Evolutionary conservation across 2,888 invertebrate genomes (phyloP).

Genomic region (Mamestra brassicae): DNA sequence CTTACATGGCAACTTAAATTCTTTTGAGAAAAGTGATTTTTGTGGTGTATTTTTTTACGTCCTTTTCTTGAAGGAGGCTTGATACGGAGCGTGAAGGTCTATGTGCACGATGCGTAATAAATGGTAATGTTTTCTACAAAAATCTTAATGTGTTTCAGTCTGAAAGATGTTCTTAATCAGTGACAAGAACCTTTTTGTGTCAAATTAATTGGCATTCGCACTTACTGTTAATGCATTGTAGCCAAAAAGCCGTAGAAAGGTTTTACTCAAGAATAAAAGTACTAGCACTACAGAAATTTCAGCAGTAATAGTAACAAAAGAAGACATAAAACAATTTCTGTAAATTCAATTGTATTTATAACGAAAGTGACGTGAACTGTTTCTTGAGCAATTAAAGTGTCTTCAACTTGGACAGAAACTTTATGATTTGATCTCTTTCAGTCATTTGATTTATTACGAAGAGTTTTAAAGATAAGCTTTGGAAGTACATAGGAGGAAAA

Average conservation of each 20-base stretch:
- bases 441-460: slow-evolving; percentile 41
- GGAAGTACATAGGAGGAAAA: slow-evolving; percentile 8
- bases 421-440: slow-evolving; percentile 51
- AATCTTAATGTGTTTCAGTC: slow-evolving; percentile 36
- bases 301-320: slow-evolving; percentile 5
- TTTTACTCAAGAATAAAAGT: not conserved
- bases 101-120: slow-evolving; percentile 15
- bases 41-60: slow-evolving; percentile 35
- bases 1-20: slow-evolving; percentile 56
- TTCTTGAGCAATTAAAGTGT: slow-evolving; percentile 57
- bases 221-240: slow-evolving; percentile 4
- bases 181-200: slow-evolving; percentile 13
- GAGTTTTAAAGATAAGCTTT: slow-evolving; percentile 32
- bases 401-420: slow-evolving; percentile 47
- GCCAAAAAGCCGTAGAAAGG: not conserved
- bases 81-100: slow-evolving; percentile 19
- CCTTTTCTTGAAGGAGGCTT: not conserved
- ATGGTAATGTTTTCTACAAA: slow-evolving; percentile 39
- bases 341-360: slow-evolving; percentile 37
- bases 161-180: slow-evolving; percentile 40
- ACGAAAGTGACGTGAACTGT: slow-evolving; percentile 27
- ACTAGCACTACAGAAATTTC: slow-evolving; percentile 1
- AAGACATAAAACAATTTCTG: slow-evolving; percentile 3
- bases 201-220: not conserved
- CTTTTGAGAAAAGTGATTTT: slow-evolving; percentile 55